A percentile compares a stretch with the other conserved stretches of the same genome.
These are phyloP conservation scores for Ceratosolen fusciceps DNA, from an alignment of 1,140 invertebrate genomes.

Conservation along the genomic window DNA sequence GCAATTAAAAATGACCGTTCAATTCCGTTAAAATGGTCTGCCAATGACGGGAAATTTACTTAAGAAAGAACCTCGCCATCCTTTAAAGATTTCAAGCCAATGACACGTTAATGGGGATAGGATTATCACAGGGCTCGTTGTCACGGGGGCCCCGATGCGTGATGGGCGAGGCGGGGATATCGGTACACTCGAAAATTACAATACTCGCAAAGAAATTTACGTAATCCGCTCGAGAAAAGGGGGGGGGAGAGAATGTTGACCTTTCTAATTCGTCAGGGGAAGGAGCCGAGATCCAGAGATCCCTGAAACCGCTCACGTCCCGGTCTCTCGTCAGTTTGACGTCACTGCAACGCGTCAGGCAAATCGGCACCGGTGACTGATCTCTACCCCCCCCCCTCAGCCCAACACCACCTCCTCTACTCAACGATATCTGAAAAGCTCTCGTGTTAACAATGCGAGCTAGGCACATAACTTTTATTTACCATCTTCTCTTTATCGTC, in stretches of 20 bases:
- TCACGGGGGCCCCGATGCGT: not conserved
- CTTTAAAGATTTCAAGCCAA: not conserved
- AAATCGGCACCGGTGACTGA: not conserved
- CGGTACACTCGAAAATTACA: slow-evolving; percentile 17
- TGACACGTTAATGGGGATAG: not conserved
- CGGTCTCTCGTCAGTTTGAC: not conserved
- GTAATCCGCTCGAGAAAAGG: not conserved
- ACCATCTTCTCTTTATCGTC: not conserved
- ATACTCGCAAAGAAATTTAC: slow-evolving; percentile 6
- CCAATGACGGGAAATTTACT: no score
- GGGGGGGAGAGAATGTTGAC: no score
- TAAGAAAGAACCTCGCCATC: no score
- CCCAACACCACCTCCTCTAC: no score
- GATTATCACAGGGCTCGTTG: not conserved
- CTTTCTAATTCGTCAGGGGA: not conserved
- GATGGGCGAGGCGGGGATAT: no score
- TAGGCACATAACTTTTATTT: not conserved
- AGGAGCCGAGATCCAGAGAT: not conserved
- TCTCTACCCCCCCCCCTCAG: no score
- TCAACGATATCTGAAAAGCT: not conserved
- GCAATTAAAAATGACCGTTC: not conserved
- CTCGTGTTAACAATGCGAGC: not conserved
- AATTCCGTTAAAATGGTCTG: not conserved
- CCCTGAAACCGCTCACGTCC: not conserved
- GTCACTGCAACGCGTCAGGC: not conserved